Conservation (phyloP, 1,140 invertebrate species). For the Bombus turneri region DNA sequence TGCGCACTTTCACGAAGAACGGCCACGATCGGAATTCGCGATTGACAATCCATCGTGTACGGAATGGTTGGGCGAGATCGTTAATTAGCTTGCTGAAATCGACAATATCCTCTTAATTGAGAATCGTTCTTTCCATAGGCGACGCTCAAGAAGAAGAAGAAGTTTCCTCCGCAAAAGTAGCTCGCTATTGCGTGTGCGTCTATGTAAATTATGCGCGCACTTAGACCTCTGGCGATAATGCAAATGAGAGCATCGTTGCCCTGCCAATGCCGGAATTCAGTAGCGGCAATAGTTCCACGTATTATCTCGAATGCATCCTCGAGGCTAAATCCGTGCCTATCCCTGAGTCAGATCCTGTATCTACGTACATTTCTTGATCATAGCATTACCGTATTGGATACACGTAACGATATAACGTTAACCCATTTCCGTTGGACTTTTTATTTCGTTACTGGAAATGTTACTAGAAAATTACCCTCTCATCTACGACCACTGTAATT, state of each 20-base stretch:
- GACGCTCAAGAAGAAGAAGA: neutral
- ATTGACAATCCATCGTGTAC: slow-evolving; percentile 8
- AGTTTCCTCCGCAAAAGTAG: slow-evolving; percentile 29
- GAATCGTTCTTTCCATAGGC: neutral
- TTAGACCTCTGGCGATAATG: slow-evolving; percentile 69
- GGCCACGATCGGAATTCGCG: slow-evolving; percentile 22
- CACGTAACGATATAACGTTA: slow-evolving; percentile 1
- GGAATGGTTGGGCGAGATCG: slow-evolving; percentile 29
- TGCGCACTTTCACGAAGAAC: neutral
- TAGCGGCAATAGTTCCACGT: slow-evolving; percentile 57
- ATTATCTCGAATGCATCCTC: slow-evolving; percentile 58
- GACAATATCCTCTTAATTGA: slow-evolving; percentile 59
- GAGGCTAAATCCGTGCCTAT: neutral
- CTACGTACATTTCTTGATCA: neutral
- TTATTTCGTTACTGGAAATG: neutral
- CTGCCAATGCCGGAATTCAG: slow-evolving; percentile 65
- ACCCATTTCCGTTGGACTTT: neutral
- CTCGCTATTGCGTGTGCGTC: slow-evolving; percentile 17
- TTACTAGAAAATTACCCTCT: neutral
- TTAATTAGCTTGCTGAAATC: slow-evolving; percentile 53
- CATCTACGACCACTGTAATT: neutral
- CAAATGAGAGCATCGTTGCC: slow-evolving; percentile 60
- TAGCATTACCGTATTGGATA: neutral
- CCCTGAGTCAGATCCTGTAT: neutral
- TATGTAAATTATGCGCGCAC: slow-evolving; percentile 68